Evolutionary conservation across 2,113 vertebrate species (phyloP).

Genomic region (Cyprinodon tularosa): DNA sequence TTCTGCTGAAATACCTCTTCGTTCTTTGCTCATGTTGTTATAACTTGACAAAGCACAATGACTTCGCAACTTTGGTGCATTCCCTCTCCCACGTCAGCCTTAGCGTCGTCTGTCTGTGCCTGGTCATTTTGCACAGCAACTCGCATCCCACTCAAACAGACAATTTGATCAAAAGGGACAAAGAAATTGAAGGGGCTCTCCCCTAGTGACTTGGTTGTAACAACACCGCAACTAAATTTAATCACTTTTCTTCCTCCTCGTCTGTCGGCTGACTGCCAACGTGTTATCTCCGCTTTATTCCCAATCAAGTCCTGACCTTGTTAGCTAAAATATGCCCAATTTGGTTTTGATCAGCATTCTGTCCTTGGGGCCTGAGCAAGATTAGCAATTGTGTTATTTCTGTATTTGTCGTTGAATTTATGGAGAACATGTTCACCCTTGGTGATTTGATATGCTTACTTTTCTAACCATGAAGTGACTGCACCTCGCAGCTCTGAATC

Average conservation of each 20-base stretch:
- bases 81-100: constrained; percentile 34
- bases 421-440: constrained; percentile 38
- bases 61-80: constrained; percentile 53
- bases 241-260: constrained; percentile 65
- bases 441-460: constrained; percentile 42
- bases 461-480: constrained; percentile 26
- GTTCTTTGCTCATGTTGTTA: constrained; percentile 29
- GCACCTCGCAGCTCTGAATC: constrained; percentile 3
- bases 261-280: constrained; percentile 53
- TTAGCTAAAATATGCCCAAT: constrained; percentile 72
- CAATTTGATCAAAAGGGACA: constrained; percentile 75
- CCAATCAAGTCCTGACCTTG: constrained; percentile 64
- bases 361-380: constrained; percentile 64
- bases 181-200: constrained; percentile 76
- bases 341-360: constrained; percentile 67
- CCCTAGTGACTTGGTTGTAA: constrained; percentile 66
- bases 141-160: constrained; percentile 62
- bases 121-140: constrained; percentile 53
- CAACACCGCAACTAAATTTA: constrained; percentile 75
- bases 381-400: constrained; percentile 63
- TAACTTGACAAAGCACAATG: constrained; percentile 38
- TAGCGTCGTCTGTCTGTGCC: constrained; percentile 34
- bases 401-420: constrained; percentile 49
- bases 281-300: constrained; percentile 37
- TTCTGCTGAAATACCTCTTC: constrained; percentile 31